Conservation (phyloP, 2,113 vertebrate species). For the Pipra filicauda region DNA sequence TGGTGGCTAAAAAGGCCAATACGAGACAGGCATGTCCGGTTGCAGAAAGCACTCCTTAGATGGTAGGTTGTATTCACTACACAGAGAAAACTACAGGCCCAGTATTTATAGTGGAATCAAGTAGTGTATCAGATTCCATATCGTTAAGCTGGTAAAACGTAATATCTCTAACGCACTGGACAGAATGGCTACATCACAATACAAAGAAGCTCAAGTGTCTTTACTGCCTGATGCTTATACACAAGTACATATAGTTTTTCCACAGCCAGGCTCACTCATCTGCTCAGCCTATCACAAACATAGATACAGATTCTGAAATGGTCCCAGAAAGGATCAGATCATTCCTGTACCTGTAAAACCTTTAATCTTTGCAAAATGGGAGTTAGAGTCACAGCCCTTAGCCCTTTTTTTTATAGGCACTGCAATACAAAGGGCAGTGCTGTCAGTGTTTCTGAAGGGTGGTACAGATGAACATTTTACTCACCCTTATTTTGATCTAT, state of each 20-base stretch:
- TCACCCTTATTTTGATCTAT: not conserved
- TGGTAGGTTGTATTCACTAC: not conserved
- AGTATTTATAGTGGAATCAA: not conserved
- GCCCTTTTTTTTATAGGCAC: not conserved
- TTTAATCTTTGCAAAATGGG: not conserved
- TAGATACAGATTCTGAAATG: not conserved
- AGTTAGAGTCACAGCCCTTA: not conserved
- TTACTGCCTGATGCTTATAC: not conserved
- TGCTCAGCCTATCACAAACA: not conserved
- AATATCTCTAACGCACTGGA: not conserved
- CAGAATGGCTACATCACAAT: not conserved
- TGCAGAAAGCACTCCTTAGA: too few relatives aligned
- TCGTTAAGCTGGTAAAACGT: not conserved
- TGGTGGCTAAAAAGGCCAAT: too few relatives aligned
- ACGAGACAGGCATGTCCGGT: too few relatives aligned
- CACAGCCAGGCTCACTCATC: not conserved
- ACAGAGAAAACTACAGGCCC: not conserved
- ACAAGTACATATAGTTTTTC: not conserved
- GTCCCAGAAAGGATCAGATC: not conserved
- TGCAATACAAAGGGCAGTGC: not conserved
- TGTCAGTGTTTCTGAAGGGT: not conserved
- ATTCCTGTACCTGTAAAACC: not conserved
- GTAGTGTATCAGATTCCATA: accelerated
- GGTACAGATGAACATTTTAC: not conserved
- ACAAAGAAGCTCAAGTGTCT: not conserved